These are phyloP conservation scores for Hydrozoanthus gracilis DNA, from an alignment of 92 coral and sea anemone genomes.

Conservation along the genomic window DNA sequence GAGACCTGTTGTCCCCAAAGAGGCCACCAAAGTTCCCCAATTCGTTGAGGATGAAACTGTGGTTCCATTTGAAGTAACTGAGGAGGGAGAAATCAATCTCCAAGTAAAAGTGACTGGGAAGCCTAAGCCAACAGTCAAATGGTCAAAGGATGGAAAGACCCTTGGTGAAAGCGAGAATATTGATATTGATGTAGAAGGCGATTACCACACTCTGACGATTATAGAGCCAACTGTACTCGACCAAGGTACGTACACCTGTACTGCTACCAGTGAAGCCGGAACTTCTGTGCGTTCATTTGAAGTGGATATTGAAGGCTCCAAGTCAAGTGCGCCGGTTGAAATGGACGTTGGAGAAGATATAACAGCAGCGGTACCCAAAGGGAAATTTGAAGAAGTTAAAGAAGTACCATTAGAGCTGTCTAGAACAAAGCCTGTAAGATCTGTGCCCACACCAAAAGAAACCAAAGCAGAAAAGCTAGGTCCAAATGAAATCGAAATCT, in stretches of 20 bases:
- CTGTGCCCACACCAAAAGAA: slow-evolving; percentile 8
- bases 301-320: slow-evolving; percentile 79
- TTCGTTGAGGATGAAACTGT: slow-evolving; percentile 64
- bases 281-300: slow-evolving; percentile 81
- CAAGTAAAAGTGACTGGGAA: slow-evolving; percentile 68
- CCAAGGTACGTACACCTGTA: slow-evolving; percentile 85
- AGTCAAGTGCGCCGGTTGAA: background rate
- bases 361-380: background rate
- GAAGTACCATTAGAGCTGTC: background rate
- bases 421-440: background rate
- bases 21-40: slow-evolving; percentile 54
- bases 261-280: slow-evolving; percentile 86
- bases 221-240: slow-evolving; percentile 76
- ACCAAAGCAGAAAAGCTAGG: slow-evolving; percentile 13
- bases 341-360: slow-evolving; percentile 31
- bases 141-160: slow-evolving; percentile 69
- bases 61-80: slow-evolving; percentile 74
- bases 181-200: slow-evolving; percentile 67
- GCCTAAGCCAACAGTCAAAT: slow-evolving; percentile 59
- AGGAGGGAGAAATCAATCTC: slow-evolving; percentile 72
- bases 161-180: slow-evolving; percentile 65
- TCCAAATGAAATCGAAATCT: slow-evolving; percentile 50
- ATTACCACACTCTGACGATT: slow-evolving; percentile 67
- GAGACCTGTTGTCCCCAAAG: slow-evolving; percentile 25
- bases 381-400: background rate